Base-by-base conservation (phyloP, 53 echinoderm and acorn worm species). In the Henricia sp. region DNA sequence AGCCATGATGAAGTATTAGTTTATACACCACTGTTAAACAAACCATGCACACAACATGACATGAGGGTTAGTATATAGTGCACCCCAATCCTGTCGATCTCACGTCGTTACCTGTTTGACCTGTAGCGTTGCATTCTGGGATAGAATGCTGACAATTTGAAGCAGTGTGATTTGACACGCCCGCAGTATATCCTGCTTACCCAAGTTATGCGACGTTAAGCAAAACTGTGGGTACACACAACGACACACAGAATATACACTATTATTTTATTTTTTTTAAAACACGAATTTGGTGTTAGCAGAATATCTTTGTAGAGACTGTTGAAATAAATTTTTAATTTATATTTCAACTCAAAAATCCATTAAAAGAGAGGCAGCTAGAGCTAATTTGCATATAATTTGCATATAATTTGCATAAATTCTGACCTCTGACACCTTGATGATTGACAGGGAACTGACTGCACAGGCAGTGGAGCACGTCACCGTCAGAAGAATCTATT, bases 381-480 rank as follows among this genome's bases (percentile, higher is more conserved):
- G n/a, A n/a, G n/a, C n/a, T n/a, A n/a, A n/a, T n/a, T n/a, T n/a
- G n/a, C n/a, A n/a, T n/a, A n/a, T n/a, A n/a, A n/a, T n/a, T n/a
- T n/a, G n/a, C n/a, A n/a, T n/a, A n/a, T n/a, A 53, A 58, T n/a
- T n/a, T n/a, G n/a, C n/a, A n/a, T n/a, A n/a, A 53, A 58, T 56
- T 28, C 92, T 91, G 68, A 95, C 95, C 95, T 95, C 93, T 40
- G 93, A 74, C 67, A 95, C 85, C 57, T 84, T 91, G 89, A 93
- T 86, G 83, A 95, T 74, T 17, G 95, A 86, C 63, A 89, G 83
- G 26, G 93, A 91, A 64, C 88, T 89, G 21, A 93, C 88, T 42
- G 85, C 83, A 46, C 89, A 91, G 44, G 91, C 82, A 56, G 86
- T 84, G 37, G 95, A 93, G 51, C 93, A 95, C 36, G 95, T 93